Conservation (phyloP, 53 echinoderm and acorn worm genomes). For the Stichopus horrens region DNA sequence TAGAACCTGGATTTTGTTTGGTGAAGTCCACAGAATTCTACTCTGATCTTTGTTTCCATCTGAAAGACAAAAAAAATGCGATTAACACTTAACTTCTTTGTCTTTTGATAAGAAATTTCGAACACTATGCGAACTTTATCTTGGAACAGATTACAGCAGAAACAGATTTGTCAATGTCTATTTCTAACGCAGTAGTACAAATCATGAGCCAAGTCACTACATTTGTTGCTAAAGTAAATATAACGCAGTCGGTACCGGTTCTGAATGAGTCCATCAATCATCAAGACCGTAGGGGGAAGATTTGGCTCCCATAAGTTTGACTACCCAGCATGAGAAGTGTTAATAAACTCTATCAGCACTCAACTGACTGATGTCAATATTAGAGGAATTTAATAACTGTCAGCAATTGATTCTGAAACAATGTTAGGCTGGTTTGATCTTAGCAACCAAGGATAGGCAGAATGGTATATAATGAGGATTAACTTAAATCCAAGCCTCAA, state of each 20-base stretch:
- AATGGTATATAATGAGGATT: background rate
- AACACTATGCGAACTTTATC: no score
- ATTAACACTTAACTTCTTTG: no score
- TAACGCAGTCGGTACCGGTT: background rate
- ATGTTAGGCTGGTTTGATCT: background rate
- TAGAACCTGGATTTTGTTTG: no score
- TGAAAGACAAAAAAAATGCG: no score
- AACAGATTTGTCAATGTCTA: no score
- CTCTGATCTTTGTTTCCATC: no score
- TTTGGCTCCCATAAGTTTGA: background rate
- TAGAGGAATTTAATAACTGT: background rate
- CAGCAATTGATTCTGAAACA: background rate
- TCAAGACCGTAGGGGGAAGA: background rate
- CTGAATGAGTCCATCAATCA: conserved; percentile 3
- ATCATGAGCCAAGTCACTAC: no score
- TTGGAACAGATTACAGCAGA: no score
- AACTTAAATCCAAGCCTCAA: background rate
- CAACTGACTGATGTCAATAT: background rate
- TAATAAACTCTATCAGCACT: background rate
- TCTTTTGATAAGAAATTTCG: no score
- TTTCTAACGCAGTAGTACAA: no score
- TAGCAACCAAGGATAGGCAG: background rate
- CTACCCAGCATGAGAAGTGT: background rate
- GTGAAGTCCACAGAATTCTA: no score
- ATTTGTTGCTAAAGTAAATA: no score